phyloP scores from a whole-genome alignment of 1,140 invertebrate genomes.

The Drosophila tristis region DNA sequence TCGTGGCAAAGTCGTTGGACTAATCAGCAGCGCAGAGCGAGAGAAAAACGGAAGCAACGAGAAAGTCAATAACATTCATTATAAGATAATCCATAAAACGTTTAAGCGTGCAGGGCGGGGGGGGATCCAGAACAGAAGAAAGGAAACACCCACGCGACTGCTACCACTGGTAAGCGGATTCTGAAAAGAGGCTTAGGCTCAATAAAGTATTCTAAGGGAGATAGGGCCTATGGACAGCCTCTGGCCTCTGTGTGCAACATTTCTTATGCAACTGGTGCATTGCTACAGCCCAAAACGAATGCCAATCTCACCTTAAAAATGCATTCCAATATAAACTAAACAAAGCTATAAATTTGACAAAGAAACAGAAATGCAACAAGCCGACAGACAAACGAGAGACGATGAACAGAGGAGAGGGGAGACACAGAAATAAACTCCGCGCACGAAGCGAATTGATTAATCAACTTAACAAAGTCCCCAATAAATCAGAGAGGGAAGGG shows the following conservation, averaged over 20 bases:
- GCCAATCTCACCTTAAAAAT: no score
- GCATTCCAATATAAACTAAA: not conserved
- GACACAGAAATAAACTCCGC: constrained; percentile 55
- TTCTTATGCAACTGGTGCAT: no score
- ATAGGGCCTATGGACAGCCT: no score
- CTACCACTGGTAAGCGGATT: constrained; percentile 15
- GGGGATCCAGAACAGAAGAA: not conserved
- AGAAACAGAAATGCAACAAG: constrained; percentile 10
- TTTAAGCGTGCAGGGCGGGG: constrained; percentile 13
- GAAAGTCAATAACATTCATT: constrained; percentile 42
- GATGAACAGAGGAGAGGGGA: no score
- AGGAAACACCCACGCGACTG: constrained; percentile 18
- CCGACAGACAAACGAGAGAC: constrained; percentile 10
- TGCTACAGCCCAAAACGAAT: no score
- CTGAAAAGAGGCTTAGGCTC: no score
- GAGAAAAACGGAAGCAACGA: constrained; percentile 46
- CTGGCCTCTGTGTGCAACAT: no score
- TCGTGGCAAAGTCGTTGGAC: constrained; percentile 18
- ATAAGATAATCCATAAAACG: constrained; percentile 39
- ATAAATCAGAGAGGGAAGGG: constrained; percentile 49
- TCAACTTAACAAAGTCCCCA: constrained; percentile 67
- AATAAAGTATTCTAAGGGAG: no score
- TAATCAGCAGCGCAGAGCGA: constrained; percentile 27
- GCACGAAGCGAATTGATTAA: constrained; percentile 62
- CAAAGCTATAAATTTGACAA: constrained; percentile 35